Evolutionary conservation across 53 echinoderm and acorn worm genomes (phyloP), one percentile per base, ranked within the genome.

Genomic region (Holothuria leucospilota): DNA sequence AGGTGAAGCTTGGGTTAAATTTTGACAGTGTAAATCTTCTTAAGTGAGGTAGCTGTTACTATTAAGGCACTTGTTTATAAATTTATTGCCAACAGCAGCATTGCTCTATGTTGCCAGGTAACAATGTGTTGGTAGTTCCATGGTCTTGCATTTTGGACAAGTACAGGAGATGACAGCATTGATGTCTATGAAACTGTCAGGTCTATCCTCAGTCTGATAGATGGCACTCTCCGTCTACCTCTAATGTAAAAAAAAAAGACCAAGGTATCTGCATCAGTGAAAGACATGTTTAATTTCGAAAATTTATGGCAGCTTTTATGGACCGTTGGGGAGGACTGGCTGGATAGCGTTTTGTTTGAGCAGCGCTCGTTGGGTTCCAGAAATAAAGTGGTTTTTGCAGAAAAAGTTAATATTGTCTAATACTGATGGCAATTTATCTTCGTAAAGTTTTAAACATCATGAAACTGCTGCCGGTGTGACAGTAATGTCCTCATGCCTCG

Each of bases 221-320:
- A 72, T 72, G 49, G 46, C 72, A 72, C 29, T 72, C 72, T 49
- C 49, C 11, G 40, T 72, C 72, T 72, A 49, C 72, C 20, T 46
- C 46, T 46, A 20, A 72, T 24, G 49, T 49, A 51, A 39, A 75
- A 49, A 24, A 75, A 49, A 10, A 52, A 51, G 52, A 49, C 26
- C 75, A 26, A 49, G 15, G 25, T 52, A 75, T 46, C 41, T 26
- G 41, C 6, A 27, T 52, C 49, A 6, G 51, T 49, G 51, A 51
- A 51, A 75, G 49, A 75, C 52, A 52, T 75, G 26, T 75, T 75
- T 75, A 75, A 75, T 75, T 75, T 75, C 39, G 75, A 46, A 49
- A 75, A 75, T 75, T 75, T 75, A 75, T 75, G 39, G 75, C 75
- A 51, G 12, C 51, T 72, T 72, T 72, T 72, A 41, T 41, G 41